Percentiles rank a stretch among this genome's conserved stretches.
Conservation (phyloP, 2,113 vertebrate genomes). For the Takifugu bimaculatus region DNA sequence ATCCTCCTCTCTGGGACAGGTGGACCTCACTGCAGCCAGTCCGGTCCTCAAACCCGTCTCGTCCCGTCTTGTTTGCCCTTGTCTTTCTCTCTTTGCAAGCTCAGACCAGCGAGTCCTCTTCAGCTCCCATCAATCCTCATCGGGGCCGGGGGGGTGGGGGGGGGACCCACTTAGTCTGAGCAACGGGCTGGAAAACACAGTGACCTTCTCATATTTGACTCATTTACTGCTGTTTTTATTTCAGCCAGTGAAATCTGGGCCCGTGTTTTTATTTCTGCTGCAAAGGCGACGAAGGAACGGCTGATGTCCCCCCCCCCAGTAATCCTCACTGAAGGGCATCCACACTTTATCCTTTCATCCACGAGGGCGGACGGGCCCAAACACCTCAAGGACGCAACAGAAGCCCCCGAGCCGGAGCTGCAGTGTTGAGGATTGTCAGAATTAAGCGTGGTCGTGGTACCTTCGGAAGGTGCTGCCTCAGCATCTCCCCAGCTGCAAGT, state of each 20-base stretch:
- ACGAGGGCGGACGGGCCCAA: conserved; percentile 3
- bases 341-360: conserved; percentile 21
- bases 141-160: conserved; percentile 37
- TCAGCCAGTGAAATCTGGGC: conserved; percentile 13
- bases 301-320: not conserved
- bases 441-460: conserved; percentile 22
- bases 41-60: conserved; percentile 29
- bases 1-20: conserved; percentile 24
- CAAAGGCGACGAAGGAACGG: conserved; percentile 9
- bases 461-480: conserved; percentile 32
- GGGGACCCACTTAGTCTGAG: conserved; percentile 58
- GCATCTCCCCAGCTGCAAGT: conserved; percentile 45
- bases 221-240: conserved; percentile 56
- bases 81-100: conserved; percentile 27
- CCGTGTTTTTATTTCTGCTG: conserved; percentile 36
- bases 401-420: conserved; percentile 32
- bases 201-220: conserved; percentile 67
- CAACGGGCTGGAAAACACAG: conserved; percentile 62
- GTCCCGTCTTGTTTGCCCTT: conserved; percentile 43
- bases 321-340: conserved; percentile 2
- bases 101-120: conserved; percentile 49
- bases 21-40: conserved; percentile 11
- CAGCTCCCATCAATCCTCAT: conserved; percentile 64
- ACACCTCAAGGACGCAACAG: conserved; percentile 25
- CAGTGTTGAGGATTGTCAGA: conserved; percentile 27